phyloP scores from a whole-genome alignment of 2,888 invertebrate genomes.

The Cryptocephalus primarius region DNA sequence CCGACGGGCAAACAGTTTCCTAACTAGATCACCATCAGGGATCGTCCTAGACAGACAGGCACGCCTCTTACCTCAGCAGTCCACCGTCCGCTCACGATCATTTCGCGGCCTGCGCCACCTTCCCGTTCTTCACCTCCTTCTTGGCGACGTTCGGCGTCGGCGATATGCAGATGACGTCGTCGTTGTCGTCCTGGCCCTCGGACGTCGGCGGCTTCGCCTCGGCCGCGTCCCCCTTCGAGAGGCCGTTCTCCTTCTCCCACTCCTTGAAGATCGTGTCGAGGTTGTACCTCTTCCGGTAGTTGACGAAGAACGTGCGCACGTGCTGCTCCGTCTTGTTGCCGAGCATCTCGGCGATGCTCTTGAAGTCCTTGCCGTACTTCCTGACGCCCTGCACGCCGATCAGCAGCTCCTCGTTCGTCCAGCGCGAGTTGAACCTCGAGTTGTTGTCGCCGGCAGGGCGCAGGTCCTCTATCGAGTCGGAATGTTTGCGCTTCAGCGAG shows the following conservation, averaged over 20 bases:
- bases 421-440: conserved; percentile 62
- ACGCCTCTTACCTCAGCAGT: too few species aligned
- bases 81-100: conserved; percentile 19
- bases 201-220: conserved; percentile 2
- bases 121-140: conserved; percentile 28
- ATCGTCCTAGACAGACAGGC: too few species aligned
- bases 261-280: conserved; percentile 45
- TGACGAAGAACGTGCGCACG: conserved; percentile 82
- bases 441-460: conserved; percentile 30
- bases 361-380: conserved; percentile 78
- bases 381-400: conserved; percentile 79
- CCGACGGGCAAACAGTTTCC: too few species aligned
- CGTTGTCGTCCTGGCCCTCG: conserved; percentile 21
- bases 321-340: conserved; percentile 93
- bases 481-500: conserved; percentile 69
- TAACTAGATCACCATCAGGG: too few species aligned
- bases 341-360: conserved; percentile 88
- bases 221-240: conserved; percentile 24
- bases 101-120: conserved; percentile 23
- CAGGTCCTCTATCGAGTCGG: conserved; percentile 36
- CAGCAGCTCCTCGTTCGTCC: conserved; percentile 87
- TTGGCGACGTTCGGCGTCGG: conserved; percentile 35
- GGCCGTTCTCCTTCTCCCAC: conserved; percentile 68
- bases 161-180: conserved; percentile 37
- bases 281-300: conserved; percentile 59